Percentiles rank a stretch among this genome's conserved stretches.
Conservation (phyloP, 2,113 vertebrate genomes). For the Notarius lentiginosus region DNA sequence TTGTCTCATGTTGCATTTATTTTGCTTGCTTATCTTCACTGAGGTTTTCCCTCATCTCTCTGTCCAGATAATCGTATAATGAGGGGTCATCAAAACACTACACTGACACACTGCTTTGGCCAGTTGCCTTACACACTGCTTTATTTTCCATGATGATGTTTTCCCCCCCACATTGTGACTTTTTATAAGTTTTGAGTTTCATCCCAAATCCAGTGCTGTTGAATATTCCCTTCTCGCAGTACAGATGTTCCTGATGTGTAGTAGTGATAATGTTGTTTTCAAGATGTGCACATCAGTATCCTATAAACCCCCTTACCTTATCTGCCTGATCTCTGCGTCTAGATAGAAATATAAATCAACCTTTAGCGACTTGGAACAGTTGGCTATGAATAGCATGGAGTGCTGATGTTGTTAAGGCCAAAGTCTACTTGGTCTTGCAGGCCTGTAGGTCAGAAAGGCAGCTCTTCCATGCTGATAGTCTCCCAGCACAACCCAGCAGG, state of each 20-base stretch:
- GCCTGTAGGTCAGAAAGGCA: neutral
- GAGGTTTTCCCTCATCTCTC: neutral
- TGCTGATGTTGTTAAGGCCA: constrained; percentile 41
- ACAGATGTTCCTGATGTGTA: neutral
- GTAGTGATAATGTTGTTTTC: neutral
- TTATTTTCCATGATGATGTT: neutral
- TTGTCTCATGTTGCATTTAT: neutral
- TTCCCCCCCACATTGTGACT: neutral
- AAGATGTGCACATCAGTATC: neutral
- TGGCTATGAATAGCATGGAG: constrained; percentile 12
- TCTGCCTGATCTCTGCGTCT: neutral
- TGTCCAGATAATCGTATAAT: neutral
- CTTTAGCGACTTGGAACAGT: constrained; percentile 37
- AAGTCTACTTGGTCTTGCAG: constrained; percentile 22
- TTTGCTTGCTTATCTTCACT: neutral
- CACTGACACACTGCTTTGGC: neutral
- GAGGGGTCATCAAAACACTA: neutral
- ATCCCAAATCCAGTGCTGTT: neutral
- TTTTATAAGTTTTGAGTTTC: neutral
- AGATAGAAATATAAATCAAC: neutral
- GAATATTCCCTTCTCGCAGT: neutral
- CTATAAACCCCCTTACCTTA: neutral
- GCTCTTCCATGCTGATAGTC: neutral
- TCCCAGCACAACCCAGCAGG: neutral
- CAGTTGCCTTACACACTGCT: neutral